Base-by-base conservation (phyloP, 2,113 vertebrate genomes). In the Ellobius talpinus region DNA sequence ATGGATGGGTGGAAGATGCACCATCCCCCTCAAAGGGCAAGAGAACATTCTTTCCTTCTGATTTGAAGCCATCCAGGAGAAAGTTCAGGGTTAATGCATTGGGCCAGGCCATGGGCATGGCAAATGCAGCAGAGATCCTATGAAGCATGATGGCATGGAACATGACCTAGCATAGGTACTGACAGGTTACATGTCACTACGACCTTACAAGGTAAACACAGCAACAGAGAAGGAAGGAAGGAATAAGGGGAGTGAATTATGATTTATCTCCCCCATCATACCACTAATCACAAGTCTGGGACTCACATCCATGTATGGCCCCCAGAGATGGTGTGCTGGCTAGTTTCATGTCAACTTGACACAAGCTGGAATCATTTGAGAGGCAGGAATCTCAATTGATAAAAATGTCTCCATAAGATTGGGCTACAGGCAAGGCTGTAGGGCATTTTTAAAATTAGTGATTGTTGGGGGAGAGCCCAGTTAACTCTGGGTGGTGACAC, bases 91-190 rank as follows among this genome's bases (percentile, higher is more conserved):
- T 55, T 14, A 21, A 39, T 3, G 0, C 19, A 21, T 36, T 33
- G 26, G 82, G 39, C 33, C 2, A 42, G 45, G 33, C 61, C 23
- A 8, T 2, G 0, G 58, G 26, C 33, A 45, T 13, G 19, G n/a
- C 31, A 58, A 17, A 19, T 12, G 0, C 23, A 29, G 68, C 66
- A 65, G 55, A 50, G 88, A 26, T 8, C 23, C 8, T 0, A 0
- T 12, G 45, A 70, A 26, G 42, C 39, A 17, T 1, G 1, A 58
- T 0, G 47, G 7, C 19, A 0, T 1, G n/a, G 29, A 26, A 14
- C 11, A 11, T 3, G 29, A 24, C 1, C 8, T 6, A 0, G 26
- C 0, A 9, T 17, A 63, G 24, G 29, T 5, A 14, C 12, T 58
- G 42, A 9, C 0, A 0, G 7, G 5, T 31, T 26, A 8, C 21